phyloP scores from a whole-genome alignment of 2,797 vertebrate species.

The Ceryle rudis region DNA sequence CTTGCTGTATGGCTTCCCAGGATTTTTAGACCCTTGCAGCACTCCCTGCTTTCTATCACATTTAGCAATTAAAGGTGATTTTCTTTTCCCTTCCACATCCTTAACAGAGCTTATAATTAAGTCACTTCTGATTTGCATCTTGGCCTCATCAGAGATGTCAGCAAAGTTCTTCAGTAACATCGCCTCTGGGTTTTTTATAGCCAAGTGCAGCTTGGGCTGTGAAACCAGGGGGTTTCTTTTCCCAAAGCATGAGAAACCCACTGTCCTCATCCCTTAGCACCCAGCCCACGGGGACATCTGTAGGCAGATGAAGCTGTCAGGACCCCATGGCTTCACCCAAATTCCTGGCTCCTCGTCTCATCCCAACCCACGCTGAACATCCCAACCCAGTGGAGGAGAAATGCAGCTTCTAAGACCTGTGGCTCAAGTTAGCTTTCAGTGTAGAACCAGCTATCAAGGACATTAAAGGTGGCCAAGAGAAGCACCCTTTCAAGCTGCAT shows the following conservation, averaged over 20 bases:
- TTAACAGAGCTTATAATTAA: background rate
- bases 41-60: background rate
- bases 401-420: background rate
- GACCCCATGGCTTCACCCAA: background rate
- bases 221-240: background rate
- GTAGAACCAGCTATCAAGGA: background rate
- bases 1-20: background rate
- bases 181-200: background rate
- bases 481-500: background rate
- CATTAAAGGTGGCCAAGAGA: background rate
- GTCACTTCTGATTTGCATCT: background rate
- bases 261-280: background rate
- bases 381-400: background rate
- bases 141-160: background rate
- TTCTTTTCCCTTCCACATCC: background rate
- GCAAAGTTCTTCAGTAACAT: background rate
- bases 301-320: background rate
- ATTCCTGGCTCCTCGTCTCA: background rate
- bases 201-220: background rate
- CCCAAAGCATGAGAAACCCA: background rate
- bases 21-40: background rate
- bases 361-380: background rate
- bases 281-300: background rate
- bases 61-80: slow-evolving; percentile 24
- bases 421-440: background rate